Conservation (phyloP, 2,888 invertebrate genomes). For the Eupithecia subfuscata region DNA sequence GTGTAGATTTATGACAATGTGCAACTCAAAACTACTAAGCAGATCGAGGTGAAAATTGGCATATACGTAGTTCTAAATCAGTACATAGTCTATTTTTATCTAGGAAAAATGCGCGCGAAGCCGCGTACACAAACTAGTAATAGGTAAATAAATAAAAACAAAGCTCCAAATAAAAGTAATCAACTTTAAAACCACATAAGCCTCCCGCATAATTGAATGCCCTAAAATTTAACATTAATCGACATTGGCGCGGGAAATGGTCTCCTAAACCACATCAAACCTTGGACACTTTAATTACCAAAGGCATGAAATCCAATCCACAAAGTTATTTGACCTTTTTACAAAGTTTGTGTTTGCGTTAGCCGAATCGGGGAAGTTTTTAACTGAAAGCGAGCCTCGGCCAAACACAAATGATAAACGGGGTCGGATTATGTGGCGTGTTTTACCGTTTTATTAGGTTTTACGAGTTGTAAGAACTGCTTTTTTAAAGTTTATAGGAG, state of each 20-base stretch:
- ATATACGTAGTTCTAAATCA: not conserved
- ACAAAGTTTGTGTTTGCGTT: conserved; percentile 28
- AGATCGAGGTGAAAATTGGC: not conserved
- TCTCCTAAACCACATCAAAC: conserved; percentile 3
- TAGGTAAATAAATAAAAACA: not conserved
- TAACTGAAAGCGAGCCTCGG: conserved; percentile 19
- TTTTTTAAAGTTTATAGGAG: not conserved
- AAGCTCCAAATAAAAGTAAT: not conserved
- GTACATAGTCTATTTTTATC: not conserved
- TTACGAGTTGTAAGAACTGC: not conserved
- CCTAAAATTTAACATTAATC: conserved; percentile 10
- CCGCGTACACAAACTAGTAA: not conserved
- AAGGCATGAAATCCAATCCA: conserved; percentile 22
- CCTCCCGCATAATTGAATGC: not conserved
- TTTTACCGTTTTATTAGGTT: not conserved
- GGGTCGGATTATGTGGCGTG: conserved; percentile 4
- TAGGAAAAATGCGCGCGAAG: not conserved
- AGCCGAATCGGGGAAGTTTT: conserved; percentile 28
- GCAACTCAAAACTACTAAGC: not conserved
- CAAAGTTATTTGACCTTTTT: conserved; percentile 28
- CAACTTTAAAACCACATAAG: conserved; percentile 4
- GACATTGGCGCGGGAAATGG: not conserved
- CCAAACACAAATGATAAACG: conserved; percentile 33
- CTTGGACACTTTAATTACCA: conserved; percentile 13
- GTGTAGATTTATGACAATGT: not conserved